A percentile compares a stretch with the other conserved stretches of the same genome.
These are phyloP conservation scores for Rhinopomastus cyanomelas DNA, from an alignment of 2,113 vertebrate genomes.

Conservation along the genomic window DNA sequence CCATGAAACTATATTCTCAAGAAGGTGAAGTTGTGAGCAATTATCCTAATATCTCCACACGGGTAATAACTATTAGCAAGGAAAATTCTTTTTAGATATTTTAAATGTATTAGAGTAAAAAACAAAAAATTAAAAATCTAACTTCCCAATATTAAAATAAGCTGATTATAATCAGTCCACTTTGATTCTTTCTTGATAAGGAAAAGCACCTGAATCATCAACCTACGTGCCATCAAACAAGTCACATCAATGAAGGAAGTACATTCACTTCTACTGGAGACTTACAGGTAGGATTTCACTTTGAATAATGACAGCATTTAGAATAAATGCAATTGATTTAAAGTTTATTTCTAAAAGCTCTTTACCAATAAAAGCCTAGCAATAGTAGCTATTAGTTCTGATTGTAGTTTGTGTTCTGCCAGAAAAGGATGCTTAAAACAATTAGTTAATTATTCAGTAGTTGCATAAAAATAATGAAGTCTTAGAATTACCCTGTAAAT, in stretches of 20 bases:
- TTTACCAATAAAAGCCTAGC: neutral
- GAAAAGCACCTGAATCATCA: neutral
- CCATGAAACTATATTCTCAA: neutral
- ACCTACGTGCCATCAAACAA: neutral
- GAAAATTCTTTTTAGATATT: neutral
- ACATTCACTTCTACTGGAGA: neutral
- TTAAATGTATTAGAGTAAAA: neutral
- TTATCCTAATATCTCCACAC: neutral
- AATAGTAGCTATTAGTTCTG: neutral
- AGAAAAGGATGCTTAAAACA: neutral
- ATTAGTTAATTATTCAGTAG: neutral
- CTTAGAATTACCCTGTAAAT: neutral
- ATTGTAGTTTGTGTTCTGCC: neutral
- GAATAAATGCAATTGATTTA: neutral
- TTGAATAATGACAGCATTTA: neutral
- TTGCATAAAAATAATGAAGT: neutral
- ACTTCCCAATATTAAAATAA: neutral
- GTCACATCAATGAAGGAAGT: neutral
- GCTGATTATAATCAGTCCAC: slow-evolving; percentile 19
- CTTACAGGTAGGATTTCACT: neutral
- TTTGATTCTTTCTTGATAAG: neutral
- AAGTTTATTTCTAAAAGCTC: neutral
- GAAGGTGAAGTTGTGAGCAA: neutral
- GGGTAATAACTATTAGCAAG: neutral
- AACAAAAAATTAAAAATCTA: neutral